A percentile compares a stretch with the other conserved stretches of the same genome.
Evolutionary conservation across 2,797 vertebrate species (phyloP).

Genomic region (Smutsia temminckii): DNA sequence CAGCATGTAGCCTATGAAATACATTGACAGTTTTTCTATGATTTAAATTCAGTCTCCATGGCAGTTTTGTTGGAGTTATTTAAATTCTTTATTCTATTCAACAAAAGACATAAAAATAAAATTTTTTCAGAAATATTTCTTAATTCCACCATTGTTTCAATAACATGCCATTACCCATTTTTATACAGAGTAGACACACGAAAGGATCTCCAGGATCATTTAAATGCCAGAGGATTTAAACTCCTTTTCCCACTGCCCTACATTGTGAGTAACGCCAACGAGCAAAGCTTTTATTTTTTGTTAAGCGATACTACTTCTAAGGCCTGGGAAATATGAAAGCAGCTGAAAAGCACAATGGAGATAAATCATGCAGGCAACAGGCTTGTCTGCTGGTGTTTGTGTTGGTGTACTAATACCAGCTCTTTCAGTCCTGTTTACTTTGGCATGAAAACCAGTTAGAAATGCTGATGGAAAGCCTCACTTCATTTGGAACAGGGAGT

Average conservation of each 20-base stretch:
- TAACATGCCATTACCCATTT: neutral
- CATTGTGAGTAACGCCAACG: neutral
- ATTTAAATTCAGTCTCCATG: neutral
- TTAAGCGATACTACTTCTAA: neutral
- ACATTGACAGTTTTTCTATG: neutral
- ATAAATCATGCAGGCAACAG: neutral
- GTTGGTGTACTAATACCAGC: neutral
- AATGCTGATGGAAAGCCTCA: neutral
- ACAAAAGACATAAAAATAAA: neutral
- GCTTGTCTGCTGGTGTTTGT: neutral
- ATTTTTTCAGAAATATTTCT: conserved; percentile 12
- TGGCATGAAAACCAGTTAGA: neutral
- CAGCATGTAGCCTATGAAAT: neutral
- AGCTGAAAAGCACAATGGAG: neutral
- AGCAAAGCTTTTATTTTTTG: neutral
- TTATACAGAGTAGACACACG: neutral
- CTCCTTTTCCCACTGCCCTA: neutral
- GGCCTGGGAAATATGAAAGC: neutral
- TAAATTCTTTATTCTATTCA: neutral
- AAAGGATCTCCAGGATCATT: neutral
- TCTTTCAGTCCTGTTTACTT: neutral
- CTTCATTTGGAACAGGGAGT: neutral
- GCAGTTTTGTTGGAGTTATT: neutral
- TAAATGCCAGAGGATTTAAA: neutral
- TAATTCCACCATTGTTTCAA: neutral